Percentiles rank a stretch among this genome's conserved stretches.
Evolutionary conservation across 2,888 invertebrate genomes (phyloP).

Genomic region (Drosophila mimica): DNA sequence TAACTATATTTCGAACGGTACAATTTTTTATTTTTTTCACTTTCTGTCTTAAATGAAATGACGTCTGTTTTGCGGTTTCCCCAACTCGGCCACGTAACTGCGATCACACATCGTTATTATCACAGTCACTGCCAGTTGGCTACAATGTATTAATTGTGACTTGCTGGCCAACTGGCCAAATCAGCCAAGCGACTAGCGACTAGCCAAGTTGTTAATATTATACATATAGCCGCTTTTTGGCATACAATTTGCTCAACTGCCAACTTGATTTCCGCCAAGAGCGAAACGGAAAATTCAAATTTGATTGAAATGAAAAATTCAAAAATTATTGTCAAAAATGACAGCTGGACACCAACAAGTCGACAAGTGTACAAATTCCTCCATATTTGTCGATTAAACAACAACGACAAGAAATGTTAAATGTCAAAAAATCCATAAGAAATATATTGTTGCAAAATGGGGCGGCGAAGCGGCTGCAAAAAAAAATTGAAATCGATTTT

Average conservation of each 20-base stretch:
- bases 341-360: conserved; percentile 27
- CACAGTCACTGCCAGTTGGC: conserved; percentile 32
- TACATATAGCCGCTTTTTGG: conserved; percentile 4
- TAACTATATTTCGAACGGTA: not conserved
- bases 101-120: conserved; percentile 23
- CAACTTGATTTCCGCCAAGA: conserved; percentile 41
- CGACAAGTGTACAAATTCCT: conserved; percentile 26
- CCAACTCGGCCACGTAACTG: conserved; percentile 1
- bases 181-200: conserved; percentile 34
- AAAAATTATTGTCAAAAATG: conserved; percentile 33
- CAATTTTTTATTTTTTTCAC: not conserved
- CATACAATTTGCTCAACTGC: conserved; percentile 38
- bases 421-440: conserved; percentile 1
- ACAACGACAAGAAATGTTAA: not conserved
- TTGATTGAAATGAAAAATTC: conserved; percentile 30
- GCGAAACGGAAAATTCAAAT: conserved; percentile 6
- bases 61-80: conserved; percentile 28
- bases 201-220: conserved; percentile 11
- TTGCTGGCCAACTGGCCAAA: conserved; percentile 21
- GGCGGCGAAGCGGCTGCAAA: conserved; percentile 11
- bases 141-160: conserved; percentile 13
- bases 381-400: conserved; percentile 2
- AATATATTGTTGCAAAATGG: not conserved
- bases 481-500: conserved; percentile 31
- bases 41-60: not conserved